A percentile compares a stretch with the other conserved stretches of the same genome.
These are phyloP conservation scores for Dicranocentrus wangi DNA, from an alignment of 2,888 invertebrate genomes.

Conservation along the genomic window DNA sequence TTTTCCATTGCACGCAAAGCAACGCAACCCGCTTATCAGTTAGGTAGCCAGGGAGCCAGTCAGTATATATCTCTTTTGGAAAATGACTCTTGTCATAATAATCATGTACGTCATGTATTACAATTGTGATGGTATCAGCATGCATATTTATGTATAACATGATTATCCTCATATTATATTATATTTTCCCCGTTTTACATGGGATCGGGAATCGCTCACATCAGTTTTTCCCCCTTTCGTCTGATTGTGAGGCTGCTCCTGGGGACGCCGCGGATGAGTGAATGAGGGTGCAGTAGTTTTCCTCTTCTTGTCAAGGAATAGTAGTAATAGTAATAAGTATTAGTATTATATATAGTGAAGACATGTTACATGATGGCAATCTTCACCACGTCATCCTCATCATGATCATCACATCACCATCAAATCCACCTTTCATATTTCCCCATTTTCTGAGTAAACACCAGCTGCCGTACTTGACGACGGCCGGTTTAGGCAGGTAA, in stretches of 20 bases:
- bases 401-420: background rate
- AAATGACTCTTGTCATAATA: background rate
- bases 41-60: background rate
- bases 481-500: background rate
- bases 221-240: background rate
- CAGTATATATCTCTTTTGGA: too few relatives aligned
- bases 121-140: background rate
- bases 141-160: too few relatives aligned
- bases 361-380: background rate
- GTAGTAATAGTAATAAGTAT: too few relatives aligned
- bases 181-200: too few relatives aligned
- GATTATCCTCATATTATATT: too few relatives aligned
- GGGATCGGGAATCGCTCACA: background rate
- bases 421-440: background rate
- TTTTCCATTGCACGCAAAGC: too few relatives aligned
- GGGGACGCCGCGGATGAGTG: background rate
- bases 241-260: background rate
- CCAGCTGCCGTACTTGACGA: background rate
- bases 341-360: too few relatives aligned
- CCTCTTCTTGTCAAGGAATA: background rate
- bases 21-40: too few relatives aligned
- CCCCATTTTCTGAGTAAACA: background rate
- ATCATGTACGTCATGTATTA: constrained; percentile 8
- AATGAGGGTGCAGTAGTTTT: background rate
- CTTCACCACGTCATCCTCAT: background rate